Base-by-base conservation (phyloP, 2,113 vertebrate genomes). In the Pyrgilauda ruficollis region DNA sequence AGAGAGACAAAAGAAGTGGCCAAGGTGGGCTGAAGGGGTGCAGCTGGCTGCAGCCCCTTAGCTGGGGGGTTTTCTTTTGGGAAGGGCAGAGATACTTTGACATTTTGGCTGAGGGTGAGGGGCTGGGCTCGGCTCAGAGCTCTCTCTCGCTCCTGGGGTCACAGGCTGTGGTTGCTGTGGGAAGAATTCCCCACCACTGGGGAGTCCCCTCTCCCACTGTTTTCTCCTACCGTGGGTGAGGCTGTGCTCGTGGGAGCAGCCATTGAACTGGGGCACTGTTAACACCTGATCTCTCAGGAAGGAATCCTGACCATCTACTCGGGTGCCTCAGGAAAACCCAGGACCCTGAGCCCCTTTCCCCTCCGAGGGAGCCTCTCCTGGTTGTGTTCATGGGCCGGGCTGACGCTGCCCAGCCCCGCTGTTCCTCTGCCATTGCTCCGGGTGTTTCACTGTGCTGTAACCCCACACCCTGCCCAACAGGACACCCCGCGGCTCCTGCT, bases 121-220 rank as follows among this genome's bases (percentile, higher is more conserved):
- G 26, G 26, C 15, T 52, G 46, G 37, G 47, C 31, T 70, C 2
- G 1, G 10, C 24, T 35, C 15, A 0, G 3, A 30, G 37, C 31
- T 43, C 37, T 49, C n/a, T n/a, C 31, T 70, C 3, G 2, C 20
- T n/a, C 20, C 19, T 35, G 37, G 55, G 10, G 19, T n/a, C 6
- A 2, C 23, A 19, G 35, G 18, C 18, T 69, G 43, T 0, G 0
- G 14, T 50, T 0, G 1, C 46, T 83, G 31, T 24, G 15, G 21
- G 21, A 44, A n/a, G 47, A 62, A 53, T 53, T 72, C 1, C 0
- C 13, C 16, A 31, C 10, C 21, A 11, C 37, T 53, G 37, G 15
- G 31, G 26, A 50, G 14, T 31, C 16, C 17, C 0, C 0, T 72
- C 23, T 62, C 31, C 56, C 7, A 10, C 19, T 50, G 0, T 52